phyloP scores from a whole-genome alignment of 2,797 vertebrate genomes.

The Cyprinodon diabolis region DNA sequence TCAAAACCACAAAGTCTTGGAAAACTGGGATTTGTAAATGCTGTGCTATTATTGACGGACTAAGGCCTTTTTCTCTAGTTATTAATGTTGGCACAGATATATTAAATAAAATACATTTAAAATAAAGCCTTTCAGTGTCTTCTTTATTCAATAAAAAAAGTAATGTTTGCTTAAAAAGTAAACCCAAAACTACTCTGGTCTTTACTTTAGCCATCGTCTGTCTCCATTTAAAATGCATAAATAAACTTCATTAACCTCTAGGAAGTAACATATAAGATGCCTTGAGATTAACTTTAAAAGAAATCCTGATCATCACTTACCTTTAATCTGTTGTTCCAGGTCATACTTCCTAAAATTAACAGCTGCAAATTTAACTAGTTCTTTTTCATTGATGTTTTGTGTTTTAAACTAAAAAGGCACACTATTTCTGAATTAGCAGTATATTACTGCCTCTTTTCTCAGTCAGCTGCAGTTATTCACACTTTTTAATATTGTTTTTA shows the following conservation, averaged over 20 bases:
- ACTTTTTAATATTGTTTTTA: too few relatives aligned
- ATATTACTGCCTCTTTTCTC: too few relatives aligned
- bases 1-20: slow-evolving; percentile 23
- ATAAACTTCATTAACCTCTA: not conserved
- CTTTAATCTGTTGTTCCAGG: too few relatives aligned
- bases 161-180: not conserved
- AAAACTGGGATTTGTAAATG: slow-evolving; percentile 24
- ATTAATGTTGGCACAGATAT: slow-evolving; percentile 50
- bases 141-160: not conserved
- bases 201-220: not conserved
- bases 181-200: not conserved
- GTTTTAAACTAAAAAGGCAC: too few relatives aligned
- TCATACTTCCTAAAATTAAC: too few relatives aligned
- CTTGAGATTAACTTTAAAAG: too few relatives aligned
- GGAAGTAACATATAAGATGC: too few relatives aligned
- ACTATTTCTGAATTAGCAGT: too few relatives aligned
- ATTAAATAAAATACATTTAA: slow-evolving; percentile 59
- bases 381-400: too few relatives aligned
- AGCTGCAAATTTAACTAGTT: too few relatives aligned
- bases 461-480: too few relatives aligned
- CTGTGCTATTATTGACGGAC: slow-evolving; percentile 36
- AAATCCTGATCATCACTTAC: too few relatives aligned
- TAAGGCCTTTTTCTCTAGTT: slow-evolving; percentile 43
- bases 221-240: not conserved
- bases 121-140: not conserved